These are phyloP conservation scores for Charanyca ferruginea DNA, from an alignment of 2,888 invertebrate genomes.

Conservation along the genomic window DNA sequence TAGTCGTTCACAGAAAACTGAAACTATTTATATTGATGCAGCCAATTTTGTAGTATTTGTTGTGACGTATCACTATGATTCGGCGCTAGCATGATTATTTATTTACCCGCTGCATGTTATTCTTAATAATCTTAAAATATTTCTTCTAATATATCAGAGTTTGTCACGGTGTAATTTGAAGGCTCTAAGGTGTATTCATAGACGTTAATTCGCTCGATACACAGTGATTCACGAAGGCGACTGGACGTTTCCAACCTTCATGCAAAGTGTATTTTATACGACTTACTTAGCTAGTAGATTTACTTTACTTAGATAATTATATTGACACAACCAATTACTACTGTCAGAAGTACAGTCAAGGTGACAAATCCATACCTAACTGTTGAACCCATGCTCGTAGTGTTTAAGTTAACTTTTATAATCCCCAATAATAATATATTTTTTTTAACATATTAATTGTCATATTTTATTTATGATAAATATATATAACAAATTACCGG, in stretches of 20 bases:
- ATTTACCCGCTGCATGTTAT: constrained; percentile 17
- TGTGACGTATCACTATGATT: constrained; percentile 34
- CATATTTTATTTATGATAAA: no score
- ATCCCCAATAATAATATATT: no score
- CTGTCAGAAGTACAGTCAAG: background rate
- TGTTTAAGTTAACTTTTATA: background rate
- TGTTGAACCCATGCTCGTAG: background rate
- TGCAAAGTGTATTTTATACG: background rate
- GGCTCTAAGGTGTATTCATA: constrained; percentile 9
- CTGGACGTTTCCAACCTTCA: constrained; percentile 6
- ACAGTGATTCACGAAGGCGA: constrained; percentile 25
- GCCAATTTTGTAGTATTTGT: constrained; percentile 51
- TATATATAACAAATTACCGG: no score
- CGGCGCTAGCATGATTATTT: constrained; percentile 35
- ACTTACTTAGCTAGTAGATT: background rate
- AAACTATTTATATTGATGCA: constrained; percentile 60
- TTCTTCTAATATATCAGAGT: constrained; percentile 20
- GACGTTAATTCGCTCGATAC: constrained; percentile 19
- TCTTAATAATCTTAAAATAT: constrained; percentile 11
- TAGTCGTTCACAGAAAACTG: constrained; percentile 60
- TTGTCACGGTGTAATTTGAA: constrained; percentile 9
- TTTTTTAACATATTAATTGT: no score
- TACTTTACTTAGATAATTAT: constrained; percentile 7
- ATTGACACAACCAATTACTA: constrained; percentile 16
- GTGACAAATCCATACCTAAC: background rate